Evolutionary conservation across 2,113 vertebrate species (phyloP).

Genomic region (Cromileptes altivelis): DNA sequence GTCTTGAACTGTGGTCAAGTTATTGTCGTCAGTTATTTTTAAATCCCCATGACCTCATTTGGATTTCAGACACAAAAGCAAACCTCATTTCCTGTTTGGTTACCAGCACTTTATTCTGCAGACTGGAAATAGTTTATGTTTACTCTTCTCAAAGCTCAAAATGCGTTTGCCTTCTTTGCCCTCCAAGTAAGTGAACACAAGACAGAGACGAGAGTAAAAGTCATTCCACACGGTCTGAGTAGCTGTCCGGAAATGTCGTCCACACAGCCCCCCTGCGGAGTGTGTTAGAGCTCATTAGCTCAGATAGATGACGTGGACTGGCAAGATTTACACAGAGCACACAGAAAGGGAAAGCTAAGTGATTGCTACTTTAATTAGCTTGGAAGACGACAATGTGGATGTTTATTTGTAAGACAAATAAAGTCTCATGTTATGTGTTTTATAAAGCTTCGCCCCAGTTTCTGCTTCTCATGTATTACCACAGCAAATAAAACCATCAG

Average conservation of each 20-base stretch:
- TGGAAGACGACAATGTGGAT: too few species aligned
- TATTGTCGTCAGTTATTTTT: constrained; percentile 73
- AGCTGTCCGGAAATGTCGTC: background rate
- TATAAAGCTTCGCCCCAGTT: background rate
- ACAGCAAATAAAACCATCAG: too few species aligned
- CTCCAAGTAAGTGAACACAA: background rate
- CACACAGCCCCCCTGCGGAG: background rate
- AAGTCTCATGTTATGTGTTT: background rate
- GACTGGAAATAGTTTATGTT: background rate
- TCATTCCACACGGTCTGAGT: constrained; percentile 31
- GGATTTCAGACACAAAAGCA: constrained; percentile 52
- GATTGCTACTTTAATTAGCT: constrained; percentile 4
- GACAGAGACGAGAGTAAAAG: background rate
- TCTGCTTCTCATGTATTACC: background rate
- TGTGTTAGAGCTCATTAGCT: constrained; percentile 34
- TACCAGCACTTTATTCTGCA: background rate
- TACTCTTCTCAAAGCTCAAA: background rate
- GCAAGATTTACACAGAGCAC: constrained; percentile 8
- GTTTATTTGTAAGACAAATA: background rate
- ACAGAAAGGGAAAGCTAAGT: background rate
- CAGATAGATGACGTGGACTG: constrained; percentile 26
- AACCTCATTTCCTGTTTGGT: constrained; percentile 33
- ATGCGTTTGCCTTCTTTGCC: constrained; percentile 1
- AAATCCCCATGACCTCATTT: constrained; percentile 68
- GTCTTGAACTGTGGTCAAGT: constrained; percentile 60